Evolutionary conservation across 2,797 vertebrate genomes (phyloP), one percentile per base, ranked within the genome.

Genomic region (Dallia pectoralis): DNA sequence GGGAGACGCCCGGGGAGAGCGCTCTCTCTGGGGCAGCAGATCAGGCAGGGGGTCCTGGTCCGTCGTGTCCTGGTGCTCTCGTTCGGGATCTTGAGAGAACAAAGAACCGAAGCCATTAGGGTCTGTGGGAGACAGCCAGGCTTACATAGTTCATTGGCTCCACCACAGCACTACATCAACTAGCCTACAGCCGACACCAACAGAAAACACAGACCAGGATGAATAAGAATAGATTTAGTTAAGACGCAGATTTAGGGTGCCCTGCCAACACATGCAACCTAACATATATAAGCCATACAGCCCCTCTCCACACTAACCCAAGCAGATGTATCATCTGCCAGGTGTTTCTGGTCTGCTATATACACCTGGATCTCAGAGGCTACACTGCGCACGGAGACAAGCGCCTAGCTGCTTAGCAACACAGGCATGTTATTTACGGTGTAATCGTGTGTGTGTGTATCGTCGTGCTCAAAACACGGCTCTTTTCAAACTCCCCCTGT

Each of bases 11-110:
- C 78, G 25, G 74, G 74, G 71, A 0, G 74, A 74, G 30, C 22
- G 84, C 76, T 87, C 86, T 22, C 84, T 87, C 47, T 71, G 84
- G 36, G 83, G 81, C 72, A 88, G 83, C 74, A 88, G 84, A 82
- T 91, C 88, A 0, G 85, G 87, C 70, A 85, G 77, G 63, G 86
- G 87, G 33, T 71, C 84, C 64, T 27, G 78, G 1, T 2, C 63
- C n/a, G 78, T 73, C 48, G 69, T 74, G 64, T 78, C 77, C 73
- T 64, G 81, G 19, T 0, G 76, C 62, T 68, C 86, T 33, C 76
- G 70, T 75, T 76, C 78, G 0, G 32, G 79, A 44, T 71, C 87
- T 89, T 79, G 56, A 44, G 67, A 44, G 79, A 22, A 59, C 74
- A 68, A 67, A 71, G 7, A 74, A 12, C 1, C 2, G 0, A 48